These are phyloP conservation scores for Eurytemora carolleeae DNA, from an alignment of 1,140 invertebrate species.

Conservation along the genomic window DNA sequence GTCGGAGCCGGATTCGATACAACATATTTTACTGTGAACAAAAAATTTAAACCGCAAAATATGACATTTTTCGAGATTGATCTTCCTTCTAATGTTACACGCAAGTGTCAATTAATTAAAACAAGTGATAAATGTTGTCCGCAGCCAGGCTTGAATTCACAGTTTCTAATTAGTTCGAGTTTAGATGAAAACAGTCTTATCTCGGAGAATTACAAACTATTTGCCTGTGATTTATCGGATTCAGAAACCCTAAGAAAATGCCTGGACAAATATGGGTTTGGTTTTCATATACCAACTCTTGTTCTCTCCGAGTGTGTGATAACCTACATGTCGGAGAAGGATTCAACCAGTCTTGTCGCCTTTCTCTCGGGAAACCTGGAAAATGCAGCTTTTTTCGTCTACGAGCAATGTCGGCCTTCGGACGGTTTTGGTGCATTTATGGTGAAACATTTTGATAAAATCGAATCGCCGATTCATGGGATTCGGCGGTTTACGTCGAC, in stretches of 20 bases:
- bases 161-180: no score
- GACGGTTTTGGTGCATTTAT: neutral
- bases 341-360: neutral
- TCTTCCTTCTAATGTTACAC: neutral
- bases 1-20: neutral
- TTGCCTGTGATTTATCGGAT: neutral
- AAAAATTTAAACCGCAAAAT: neutral
- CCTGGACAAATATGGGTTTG: neutral
- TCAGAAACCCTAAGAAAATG: neutral
- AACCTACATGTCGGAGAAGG: neutral
- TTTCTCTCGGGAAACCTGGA: no score
- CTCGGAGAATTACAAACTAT: neutral
- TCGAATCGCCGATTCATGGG: neutral
- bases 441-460: neutral
- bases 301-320: neutral
- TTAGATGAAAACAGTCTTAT: no score
- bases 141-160: no score
- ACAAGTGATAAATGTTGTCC: no score
- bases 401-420: neutral
- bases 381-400: neutral
- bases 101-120: no score
- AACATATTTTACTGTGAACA: neutral
- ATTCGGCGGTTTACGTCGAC: no score
- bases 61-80: neutral
- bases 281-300: neutral